These are phyloP conservation scores for Ochropacha duplaris DNA, from an alignment of 2,888 invertebrate genomes.

Conservation along the genomic window DNA sequence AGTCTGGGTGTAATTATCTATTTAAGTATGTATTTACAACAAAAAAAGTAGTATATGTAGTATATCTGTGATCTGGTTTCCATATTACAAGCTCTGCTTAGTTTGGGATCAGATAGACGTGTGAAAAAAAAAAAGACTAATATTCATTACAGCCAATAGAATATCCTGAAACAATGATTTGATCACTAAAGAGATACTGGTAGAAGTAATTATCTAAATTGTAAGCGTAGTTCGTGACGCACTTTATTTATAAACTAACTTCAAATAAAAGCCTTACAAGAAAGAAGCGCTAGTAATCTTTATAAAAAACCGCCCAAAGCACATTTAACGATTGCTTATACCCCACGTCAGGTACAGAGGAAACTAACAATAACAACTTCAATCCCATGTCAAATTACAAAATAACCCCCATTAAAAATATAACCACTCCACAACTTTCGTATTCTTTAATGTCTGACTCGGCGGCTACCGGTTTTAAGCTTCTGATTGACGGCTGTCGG, in stretches of 20 bases:
- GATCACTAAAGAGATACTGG: too few relatives aligned
- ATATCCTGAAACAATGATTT: too few relatives aligned
- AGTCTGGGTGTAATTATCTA: too few relatives aligned
- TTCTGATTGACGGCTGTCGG: conserved; percentile 82
- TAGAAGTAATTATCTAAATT: too few relatives aligned
- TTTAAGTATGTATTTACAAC: too few relatives aligned
- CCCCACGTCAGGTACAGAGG: background rate
- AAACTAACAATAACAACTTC: conserved; percentile 14
- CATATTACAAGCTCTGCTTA: too few relatives aligned
- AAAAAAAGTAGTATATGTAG: too few relatives aligned
- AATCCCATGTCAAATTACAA: conserved; percentile 24
- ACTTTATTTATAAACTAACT: background rate
- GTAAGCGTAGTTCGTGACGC: background rate
- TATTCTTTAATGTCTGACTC: conserved; percentile 74
- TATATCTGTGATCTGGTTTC: too few relatives aligned
- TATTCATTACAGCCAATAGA: too few relatives aligned
- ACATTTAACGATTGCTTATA: background rate
- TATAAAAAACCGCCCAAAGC: background rate
- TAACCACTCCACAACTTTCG: conserved; percentile 66
- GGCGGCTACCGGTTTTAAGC: conserved; percentile 81
- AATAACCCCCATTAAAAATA: conserved; percentile 23
- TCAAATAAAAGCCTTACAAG: background rate
- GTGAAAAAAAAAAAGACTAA: too few relatives aligned
- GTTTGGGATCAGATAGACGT: too few relatives aligned
- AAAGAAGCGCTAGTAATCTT: background rate